A percentile compares a stretch with the other conserved stretches of the same genome.
phyloP scores from a whole-genome alignment of 2,797 vertebrate species.

The Alauda arvensis region DNA sequence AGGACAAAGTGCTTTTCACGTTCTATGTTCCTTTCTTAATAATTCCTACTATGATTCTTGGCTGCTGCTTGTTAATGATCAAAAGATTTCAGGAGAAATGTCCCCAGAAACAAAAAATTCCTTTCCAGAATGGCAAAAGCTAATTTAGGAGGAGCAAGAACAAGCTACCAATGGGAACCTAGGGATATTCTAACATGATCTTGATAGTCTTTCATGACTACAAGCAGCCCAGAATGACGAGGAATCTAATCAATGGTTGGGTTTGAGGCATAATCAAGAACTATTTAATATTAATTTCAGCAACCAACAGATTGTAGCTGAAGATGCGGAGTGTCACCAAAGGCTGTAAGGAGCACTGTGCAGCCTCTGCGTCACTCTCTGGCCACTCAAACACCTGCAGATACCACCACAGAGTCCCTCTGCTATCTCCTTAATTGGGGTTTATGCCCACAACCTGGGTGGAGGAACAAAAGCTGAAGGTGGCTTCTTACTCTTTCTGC shows the following conservation, averaged over 20 bases:
- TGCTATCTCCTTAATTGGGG: not conserved
- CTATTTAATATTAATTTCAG: not conserved
- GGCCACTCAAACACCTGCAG: accelerated
- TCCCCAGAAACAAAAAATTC: not conserved
- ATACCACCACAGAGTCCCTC: not conserved
- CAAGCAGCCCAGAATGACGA: not conserved
- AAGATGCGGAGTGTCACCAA: not conserved
- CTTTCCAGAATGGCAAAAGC: not conserved
- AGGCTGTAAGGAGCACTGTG: not conserved
- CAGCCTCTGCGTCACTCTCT: accelerated
- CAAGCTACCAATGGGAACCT: not conserved
- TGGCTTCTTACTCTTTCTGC: not conserved
- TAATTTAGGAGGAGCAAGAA: not conserved
- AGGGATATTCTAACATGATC: not conserved
- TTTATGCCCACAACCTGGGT: not conserved
- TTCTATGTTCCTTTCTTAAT: not conserved
- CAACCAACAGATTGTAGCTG: no score
- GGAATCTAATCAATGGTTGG: not conserved
- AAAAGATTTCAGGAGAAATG: not conserved
- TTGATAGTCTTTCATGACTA: not conserved
- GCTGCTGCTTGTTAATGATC: not conserved
- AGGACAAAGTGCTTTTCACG: not conserved
- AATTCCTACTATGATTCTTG: not conserved
- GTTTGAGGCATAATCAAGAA: not conserved
- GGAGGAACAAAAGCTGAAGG: not conserved